Percentiles rank a stretch among this genome's conserved stretches.
Evolutionary conservation across 2,888 invertebrate species (phyloP).

Genomic region (Coleophora deauratella): DNA sequence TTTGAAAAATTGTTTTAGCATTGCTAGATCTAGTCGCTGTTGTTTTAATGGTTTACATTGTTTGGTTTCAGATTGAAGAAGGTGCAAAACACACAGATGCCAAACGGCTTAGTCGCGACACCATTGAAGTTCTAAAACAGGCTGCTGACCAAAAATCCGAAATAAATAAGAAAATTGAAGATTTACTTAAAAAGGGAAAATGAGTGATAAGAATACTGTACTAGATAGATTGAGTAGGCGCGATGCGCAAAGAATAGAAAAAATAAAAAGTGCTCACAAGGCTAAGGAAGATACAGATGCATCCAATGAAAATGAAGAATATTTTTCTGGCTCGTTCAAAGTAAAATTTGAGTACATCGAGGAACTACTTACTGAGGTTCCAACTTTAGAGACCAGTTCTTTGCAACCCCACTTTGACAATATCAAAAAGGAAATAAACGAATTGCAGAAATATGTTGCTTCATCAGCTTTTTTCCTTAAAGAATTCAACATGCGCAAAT

Average conservation of each 20-base stretch:
- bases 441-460: conserved; percentile 84
- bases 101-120: conserved; percentile 36
- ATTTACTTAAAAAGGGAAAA: conserved; percentile 58
- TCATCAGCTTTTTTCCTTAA: conserved; percentile 86
- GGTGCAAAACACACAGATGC: conserved; percentile 49
- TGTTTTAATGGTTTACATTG: too few relatives aligned
- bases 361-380: conserved; percentile 70
- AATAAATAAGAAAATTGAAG: conserved; percentile 60
- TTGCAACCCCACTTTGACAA: conserved; percentile 77
- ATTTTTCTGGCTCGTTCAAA: conserved; percentile 80
- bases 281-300: conserved; percentile 76
- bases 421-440: conserved; percentile 81
- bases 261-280: conserved; percentile 77
- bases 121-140: conserved; percentile 55
- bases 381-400: conserved; percentile 61
- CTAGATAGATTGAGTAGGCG: conserved; percentile 68
- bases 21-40: too few relatives aligned
- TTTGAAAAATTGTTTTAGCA: conserved; percentile 5
- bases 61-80: conserved; percentile 46
- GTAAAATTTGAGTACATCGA: conserved; percentile 79
- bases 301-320: conserved; percentile 79
- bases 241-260: conserved; percentile 78
- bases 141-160: conserved; percentile 60
- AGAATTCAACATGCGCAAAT: conserved; percentile 86
- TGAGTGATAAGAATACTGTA: conserved; percentile 58